Evolutionary conservation across 1,140 invertebrate genomes (phyloP), one percentile per base, ranked within the genome.

Genomic region (Lepidurus couesii): DNA sequence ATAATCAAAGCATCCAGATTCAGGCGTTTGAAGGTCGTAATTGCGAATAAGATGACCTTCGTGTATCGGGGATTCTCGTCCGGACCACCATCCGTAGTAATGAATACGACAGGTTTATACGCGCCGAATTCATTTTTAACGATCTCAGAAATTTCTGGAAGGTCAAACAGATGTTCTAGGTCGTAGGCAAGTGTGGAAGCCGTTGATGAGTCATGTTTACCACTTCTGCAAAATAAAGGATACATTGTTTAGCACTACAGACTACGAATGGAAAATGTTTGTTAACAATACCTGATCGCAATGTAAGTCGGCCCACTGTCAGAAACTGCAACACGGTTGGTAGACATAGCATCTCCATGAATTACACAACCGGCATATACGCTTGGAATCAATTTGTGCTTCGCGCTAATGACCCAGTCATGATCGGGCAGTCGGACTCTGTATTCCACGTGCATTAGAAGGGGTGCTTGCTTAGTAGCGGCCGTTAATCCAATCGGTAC

Each of bases 1-100:
- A 86, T 83, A 80, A 83, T 86, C 74, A 85, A 43, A 74, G 83
- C 85, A 81, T 87, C 86, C 53, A 86, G 81, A 82, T 87, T 81
- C 77, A 81, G 79, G 75, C 82, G 79, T 74, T 81, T 77, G 82
- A 87, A 87, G 79, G 84, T 82, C 21, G 82, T 11, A 80, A 85
- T 82, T 44, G 83, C 85, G 75, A 80, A 43, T 8, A 73, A 47
- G 73, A 86, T 86, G 11, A 84, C 82, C 80, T 84, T 82, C 10
- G 44, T 16, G 82, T 86, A 85, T 47, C 85, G 77, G 34, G 85
- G 85, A 79, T 85, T 86, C 82, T 86, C 84, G 80, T 87, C 85
- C 9, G 84, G 85, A 26, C 85, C 84, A 45, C 84, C 84, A 81
- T 86, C 85, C 78, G 78, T 75, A 65, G 83, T 81, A 81, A 86